Base-by-base conservation (phyloP, 2,113 vertebrate genomes). In the Rynchops niger region DNA sequence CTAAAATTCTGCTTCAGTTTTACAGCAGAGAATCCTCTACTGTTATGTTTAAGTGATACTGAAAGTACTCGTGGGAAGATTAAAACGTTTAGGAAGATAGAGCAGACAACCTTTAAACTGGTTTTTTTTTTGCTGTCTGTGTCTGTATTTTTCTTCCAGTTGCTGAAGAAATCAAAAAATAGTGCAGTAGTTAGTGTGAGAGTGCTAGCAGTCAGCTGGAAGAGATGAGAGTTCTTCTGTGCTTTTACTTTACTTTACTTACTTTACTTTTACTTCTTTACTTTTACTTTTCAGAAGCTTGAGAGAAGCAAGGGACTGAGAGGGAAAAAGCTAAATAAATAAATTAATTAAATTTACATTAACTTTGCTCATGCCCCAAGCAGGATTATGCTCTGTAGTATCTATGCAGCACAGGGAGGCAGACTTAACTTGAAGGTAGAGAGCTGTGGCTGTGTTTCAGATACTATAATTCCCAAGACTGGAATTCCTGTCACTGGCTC, bases 1-100 rank as follows among this genome's bases (percentile, higher is more conserved):
- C 40, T 93, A 56, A 49, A 96, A 77, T 92, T 86, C n/a, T 69
- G 29, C 40, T 83, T 83, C 49, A 56, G 16, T 27, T 91, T 84
- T 73, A 40, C 25, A 59, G 32, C 17, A 32, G 15, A 63, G 26
- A 86, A 47, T 81, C 27, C 12, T 78, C 18, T 47, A 12, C 14
- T 66, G 1, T 86, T 90, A 40, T 12, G 34, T 13, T 40, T 72
- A 74, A 71, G n/a, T 55, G 36, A 43, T 67, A 52, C 5, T 29
- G 43, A 38, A 66, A 45, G 40, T 61, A 40, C 30, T 86, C 70
- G 27, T 70, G 21, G 23, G 34, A 83, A 55, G 34, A 65, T 8
- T 30, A 38, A 83, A 86, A 66, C 23, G 36, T 19, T 69, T 52
- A 43, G 25, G 6, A 61, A 86, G 53, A 73, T 17, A 34, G 7